Base-by-base conservation (phyloP, 1,140 invertebrate species). In the Yoshiicerus persimilis region DNA sequence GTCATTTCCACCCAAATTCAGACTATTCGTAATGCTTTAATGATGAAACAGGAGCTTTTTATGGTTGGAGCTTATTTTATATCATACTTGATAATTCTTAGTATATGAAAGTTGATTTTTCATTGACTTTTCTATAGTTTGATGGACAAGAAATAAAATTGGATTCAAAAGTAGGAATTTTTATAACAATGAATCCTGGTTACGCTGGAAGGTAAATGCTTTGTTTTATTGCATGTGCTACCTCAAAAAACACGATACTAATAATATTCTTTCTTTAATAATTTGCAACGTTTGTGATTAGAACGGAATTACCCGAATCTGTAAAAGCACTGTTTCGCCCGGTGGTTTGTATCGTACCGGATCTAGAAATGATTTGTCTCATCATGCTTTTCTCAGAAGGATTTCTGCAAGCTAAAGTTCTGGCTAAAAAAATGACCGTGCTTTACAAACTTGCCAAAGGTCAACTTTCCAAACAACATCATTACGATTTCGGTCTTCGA, bases 351-450 rank as follows among this genome's bases (percentile, higher is more conserved):
- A 96, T 97, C 87, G 94, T 97, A 30, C 97, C 97, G 0, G 97
- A 98, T 92, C 93, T 96, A 38, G 96, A 98, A 92, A 94, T 97
- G 92, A 98, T 98, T 89, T 98, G 97, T 92, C 94, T 96, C 90
- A 97, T 98, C 88, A 97, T 97, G 90, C 93, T 98, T 6, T 98
- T 98, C 92, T 97, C 97, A 70, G 96, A 98, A 92, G 97, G 97
- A 34, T 98, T 98, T 92, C 92, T 97, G 0, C 94, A 96, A 41
- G 96, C 97, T 1, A 97, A 97, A 93, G 93, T 96, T 13, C 92
- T 98, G 47, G 97, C 97, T 0, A 98, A 98, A 92, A 98, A 98
- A 91, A 97, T 98, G 96, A 97, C 96, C 0, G 96, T 97, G 5
- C 92, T 98, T 6, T 98, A 98, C 92, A 96, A 96, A 91, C 92